phyloP scores from a whole-genome alignment of 1,140 invertebrate genomes.

The Trichomalopsis sarcophagae region DNA sequence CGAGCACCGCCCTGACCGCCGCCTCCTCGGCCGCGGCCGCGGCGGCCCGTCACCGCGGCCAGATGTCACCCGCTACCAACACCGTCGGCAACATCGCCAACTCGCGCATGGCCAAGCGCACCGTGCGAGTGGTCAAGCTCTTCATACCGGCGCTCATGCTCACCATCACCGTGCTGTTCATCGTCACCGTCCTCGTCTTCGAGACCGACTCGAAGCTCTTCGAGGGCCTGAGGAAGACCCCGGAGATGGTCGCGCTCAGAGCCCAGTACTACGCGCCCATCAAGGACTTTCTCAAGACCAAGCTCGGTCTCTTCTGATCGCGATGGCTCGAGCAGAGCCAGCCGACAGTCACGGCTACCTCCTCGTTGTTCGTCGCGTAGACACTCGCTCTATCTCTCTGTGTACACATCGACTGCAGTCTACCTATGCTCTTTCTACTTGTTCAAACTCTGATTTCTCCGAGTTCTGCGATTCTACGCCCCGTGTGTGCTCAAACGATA shows the following conservation, averaged over 20 bases:
- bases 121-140: constrained; percentile 78
- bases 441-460: neutral
- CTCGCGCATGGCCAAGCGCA: constrained; percentile 52
- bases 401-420: neutral
- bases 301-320: constrained; percentile 74
- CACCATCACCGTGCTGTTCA: constrained; percentile 79
- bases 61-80: constrained; percentile 53
- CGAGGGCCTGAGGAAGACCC: constrained; percentile 81
- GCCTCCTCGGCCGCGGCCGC: constrained; percentile 22
- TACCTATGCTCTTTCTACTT: constrained; percentile 45
- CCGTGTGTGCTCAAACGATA: too few relatives aligned
- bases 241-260: constrained; percentile 85
- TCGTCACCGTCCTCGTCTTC: constrained; percentile 81
- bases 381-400: too few relatives aligned
- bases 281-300: constrained; percentile 83
- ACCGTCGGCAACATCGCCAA: neutral
- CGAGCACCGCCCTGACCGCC: constrained; percentile 5
- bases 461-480: neutral
- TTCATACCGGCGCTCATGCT: constrained; percentile 84
- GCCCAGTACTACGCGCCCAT: constrained; percentile 89
- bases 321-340: constrained; percentile 57
- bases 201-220: constrained; percentile 85
- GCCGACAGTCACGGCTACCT: constrained; percentile 54
- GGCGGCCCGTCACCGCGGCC: constrained; percentile 46
- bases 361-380: constrained; percentile 41